These are phyloP conservation scores for Octopus bimaculoides DNA, from an alignment of 1,140 invertebrate species.

Conservation along the genomic window DNA sequence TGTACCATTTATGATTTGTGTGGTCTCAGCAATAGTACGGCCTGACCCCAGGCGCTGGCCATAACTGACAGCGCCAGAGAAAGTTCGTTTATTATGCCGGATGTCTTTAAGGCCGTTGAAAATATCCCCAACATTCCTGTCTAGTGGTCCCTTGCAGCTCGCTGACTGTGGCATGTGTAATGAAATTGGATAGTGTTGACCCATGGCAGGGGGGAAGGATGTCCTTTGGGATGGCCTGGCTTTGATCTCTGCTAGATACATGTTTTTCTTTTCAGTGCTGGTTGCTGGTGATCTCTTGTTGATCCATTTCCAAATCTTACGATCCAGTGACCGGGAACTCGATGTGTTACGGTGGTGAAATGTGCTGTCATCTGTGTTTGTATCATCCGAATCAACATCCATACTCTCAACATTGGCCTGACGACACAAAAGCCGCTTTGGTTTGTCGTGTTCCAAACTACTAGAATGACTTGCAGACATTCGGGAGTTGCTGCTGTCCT, in stretches of 20 bases:
- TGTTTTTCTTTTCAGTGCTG: background rate
- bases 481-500: background rate
- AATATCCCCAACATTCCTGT: constrained; percentile 30
- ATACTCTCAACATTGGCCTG: background rate
- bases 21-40: background rate
- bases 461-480: background rate
- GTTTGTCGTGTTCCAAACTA: constrained; percentile 3
- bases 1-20: background rate
- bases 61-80: background rate
- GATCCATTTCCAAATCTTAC: constrained; percentile 10
- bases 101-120: background rate
- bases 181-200: constrained; percentile 8
- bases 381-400: background rate
- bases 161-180: constrained; percentile 21
- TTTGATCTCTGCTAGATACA: background rate
- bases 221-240: constrained; percentile 7
- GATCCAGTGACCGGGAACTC: constrained; percentile 19
- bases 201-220: constrained; percentile 8
- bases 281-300: constrained; percentile 6
- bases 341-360: constrained; percentile 15
- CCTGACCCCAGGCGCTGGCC: background rate
- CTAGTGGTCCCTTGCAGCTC: constrained; percentile 24
- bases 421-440: background rate
- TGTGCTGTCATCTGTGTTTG: background rate
- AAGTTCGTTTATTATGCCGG: constrained; percentile 1